Percentiles rank a stretch among this genome's conserved stretches.
phyloP scores from a whole-genome alignment of 1,140 invertebrate genomes.

The Calliphora vicina region DNA sequence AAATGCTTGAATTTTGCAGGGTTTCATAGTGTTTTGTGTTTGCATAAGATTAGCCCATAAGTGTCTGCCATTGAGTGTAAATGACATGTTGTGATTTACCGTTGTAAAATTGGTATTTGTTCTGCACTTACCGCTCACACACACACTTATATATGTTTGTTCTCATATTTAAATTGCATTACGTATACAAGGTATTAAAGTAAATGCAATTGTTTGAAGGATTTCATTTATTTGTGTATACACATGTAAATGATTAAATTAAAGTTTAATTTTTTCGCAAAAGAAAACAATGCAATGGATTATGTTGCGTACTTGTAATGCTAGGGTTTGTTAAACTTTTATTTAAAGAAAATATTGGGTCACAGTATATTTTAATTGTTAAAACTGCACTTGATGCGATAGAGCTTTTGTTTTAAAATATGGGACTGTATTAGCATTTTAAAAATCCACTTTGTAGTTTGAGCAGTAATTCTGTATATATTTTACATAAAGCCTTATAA shows the following conservation, averaged over 20 bases:
- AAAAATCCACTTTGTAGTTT: no score
- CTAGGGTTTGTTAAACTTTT: not conserved
- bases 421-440: no score
- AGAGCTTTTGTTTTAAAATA: no score
- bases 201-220: not conserved
- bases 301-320: not conserved
- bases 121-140: conserved; percentile 2
- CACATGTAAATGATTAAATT: not conserved
- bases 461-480: no score
- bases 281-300: not conserved
- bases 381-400: no score
- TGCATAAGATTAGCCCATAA: conserved; percentile 33
- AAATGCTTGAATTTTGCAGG: not conserved
- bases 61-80: conserved; percentile 30
- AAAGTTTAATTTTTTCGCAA: not conserved
- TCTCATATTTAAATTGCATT: not conserved
- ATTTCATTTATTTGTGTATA: not conserved
- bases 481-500: no score
- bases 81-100: conserved; percentile 35
- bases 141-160: no score
- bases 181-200: not conserved
- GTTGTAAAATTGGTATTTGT: conserved; percentile 29
- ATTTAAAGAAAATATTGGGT: not conserved
- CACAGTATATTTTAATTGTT: no score
- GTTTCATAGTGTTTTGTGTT: not conserved